Conservation (phyloP, 2,797 vertebrate species). For the Eulemur rubriventer region DNA sequence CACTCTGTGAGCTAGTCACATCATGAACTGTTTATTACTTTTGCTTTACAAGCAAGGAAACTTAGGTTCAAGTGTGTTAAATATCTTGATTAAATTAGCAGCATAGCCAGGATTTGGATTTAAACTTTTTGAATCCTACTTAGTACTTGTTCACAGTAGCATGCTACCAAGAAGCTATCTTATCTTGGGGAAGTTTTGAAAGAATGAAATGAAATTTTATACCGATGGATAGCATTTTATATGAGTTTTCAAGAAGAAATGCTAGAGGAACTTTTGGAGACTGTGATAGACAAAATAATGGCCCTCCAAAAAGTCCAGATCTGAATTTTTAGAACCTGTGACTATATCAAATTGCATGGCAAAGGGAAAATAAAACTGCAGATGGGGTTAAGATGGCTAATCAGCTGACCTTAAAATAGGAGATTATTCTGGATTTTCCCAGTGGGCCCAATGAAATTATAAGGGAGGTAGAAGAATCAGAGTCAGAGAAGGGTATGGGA, state of each 20-base stretch:
- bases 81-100: background rate
- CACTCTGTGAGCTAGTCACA: background rate
- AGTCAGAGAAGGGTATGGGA: background rate
- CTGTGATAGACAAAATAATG: background rate
- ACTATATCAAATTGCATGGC: background rate
- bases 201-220: background rate
- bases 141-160: background rate
- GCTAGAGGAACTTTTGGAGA: background rate
- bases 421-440: background rate
- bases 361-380: background rate
- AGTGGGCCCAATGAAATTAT: background rate
- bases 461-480: background rate
- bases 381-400: background rate
- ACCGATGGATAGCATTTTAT: background rate
- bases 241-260: background rate
- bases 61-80: background rate
- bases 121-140: background rate
- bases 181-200: conserved; percentile 10
- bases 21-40: background rate
- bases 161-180: background rate
- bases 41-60: background rate
- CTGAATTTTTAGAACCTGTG: background rate
- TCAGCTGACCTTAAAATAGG: background rate
- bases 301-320: background rate
- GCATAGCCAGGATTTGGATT: background rate